Evolutionary conservation across 2,797 vertebrate species (phyloP).

Genomic region (Lepilemur ruficaudatus): DNA sequence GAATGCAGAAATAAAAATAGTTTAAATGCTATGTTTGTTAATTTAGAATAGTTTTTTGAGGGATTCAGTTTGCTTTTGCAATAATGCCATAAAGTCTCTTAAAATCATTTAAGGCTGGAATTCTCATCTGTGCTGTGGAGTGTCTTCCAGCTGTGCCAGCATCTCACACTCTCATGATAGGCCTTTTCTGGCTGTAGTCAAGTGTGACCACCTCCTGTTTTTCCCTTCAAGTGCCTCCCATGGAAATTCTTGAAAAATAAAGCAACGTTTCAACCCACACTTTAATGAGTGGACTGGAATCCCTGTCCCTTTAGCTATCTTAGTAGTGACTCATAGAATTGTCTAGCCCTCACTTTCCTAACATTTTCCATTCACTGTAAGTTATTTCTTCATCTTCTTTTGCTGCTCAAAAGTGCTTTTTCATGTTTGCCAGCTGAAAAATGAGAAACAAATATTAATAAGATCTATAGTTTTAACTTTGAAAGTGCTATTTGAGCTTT

Average conservation of each 20-base stretch:
- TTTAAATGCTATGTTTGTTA: constrained; percentile 7
- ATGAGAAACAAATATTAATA: constrained; percentile 48
- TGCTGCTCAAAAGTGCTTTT: constrained; percentile 64
- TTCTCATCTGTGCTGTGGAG: constrained; percentile 12
- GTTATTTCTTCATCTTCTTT: constrained; percentile 67
- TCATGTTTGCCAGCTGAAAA: constrained; percentile 50
- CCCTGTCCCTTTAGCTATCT: constrained; percentile 82
- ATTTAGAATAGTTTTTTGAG: not conserved
- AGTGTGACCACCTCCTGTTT: constrained; percentile 64
- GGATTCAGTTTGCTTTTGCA: not conserved
- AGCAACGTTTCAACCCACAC: constrained; percentile 82
- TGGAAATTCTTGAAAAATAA: constrained; percentile 84
- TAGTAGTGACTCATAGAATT: constrained; percentile 80
- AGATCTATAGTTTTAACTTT: constrained; percentile 60
- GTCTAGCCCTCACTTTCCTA: constrained; percentile 79
- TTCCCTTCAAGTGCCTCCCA: constrained; percentile 80
- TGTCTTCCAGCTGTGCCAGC: constrained; percentile 8
- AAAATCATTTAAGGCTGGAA: constrained; percentile 11
- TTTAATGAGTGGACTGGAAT: constrained; percentile 79
- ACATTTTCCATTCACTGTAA: constrained; percentile 79
- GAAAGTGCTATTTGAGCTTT: constrained; percentile 41
- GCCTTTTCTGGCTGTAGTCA: constrained; percentile 59
- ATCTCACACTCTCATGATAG: constrained; percentile 60
- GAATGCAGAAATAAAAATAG: constrained; percentile 4
- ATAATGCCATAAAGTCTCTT: not conserved